A percentile compares a stretch with the other conserved stretches of the same genome.
These are phyloP conservation scores for Pygoscelis adeliae DNA, from an alignment of 2,113 vertebrate species.

Conservation along the genomic window DNA sequence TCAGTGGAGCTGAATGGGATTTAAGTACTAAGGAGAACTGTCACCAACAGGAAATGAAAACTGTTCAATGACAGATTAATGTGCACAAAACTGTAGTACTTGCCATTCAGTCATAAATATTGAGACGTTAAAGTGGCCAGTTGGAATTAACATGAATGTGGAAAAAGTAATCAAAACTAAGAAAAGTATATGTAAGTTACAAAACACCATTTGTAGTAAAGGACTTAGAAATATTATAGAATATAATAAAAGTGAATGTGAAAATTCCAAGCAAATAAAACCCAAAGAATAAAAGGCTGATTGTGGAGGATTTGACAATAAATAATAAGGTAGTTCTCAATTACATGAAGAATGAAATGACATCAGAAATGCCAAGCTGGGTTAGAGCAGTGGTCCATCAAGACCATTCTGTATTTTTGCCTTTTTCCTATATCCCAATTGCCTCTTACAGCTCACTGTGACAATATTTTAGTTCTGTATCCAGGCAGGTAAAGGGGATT, in stretches of 20 bases:
- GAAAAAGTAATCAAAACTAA: slow-evolving; percentile 33
- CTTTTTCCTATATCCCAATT: background rate
- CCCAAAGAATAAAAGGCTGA: background rate
- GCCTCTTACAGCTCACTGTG: background rate
- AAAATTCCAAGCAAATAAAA: slow-evolving; percentile 42
- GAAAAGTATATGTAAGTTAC: background rate
- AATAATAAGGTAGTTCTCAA: slow-evolving; percentile 46
- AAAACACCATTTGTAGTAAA: background rate
- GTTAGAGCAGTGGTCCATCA: background rate
- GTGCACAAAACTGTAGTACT: background rate
- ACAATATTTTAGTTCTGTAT: background rate
- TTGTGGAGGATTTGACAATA: background rate
- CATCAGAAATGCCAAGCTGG: background rate
- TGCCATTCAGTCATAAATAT: slow-evolving; percentile 32
- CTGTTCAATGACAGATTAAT: slow-evolving; percentile 45
- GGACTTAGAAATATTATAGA: background rate
- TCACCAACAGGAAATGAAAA: background rate
- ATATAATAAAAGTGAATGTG: background rate
- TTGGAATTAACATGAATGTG: background rate
- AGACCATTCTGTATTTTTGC: background rate
- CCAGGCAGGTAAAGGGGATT: background rate
- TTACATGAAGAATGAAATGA: background rate
- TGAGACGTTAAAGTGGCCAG: background rate
- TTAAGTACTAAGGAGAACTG: slow-evolving; percentile 32
- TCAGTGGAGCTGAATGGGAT: background rate